Evolutionary conservation across 2,888 invertebrate species (phyloP), one percentile per base, ranked within the genome.

Genomic region (Axea sp.): DNA sequence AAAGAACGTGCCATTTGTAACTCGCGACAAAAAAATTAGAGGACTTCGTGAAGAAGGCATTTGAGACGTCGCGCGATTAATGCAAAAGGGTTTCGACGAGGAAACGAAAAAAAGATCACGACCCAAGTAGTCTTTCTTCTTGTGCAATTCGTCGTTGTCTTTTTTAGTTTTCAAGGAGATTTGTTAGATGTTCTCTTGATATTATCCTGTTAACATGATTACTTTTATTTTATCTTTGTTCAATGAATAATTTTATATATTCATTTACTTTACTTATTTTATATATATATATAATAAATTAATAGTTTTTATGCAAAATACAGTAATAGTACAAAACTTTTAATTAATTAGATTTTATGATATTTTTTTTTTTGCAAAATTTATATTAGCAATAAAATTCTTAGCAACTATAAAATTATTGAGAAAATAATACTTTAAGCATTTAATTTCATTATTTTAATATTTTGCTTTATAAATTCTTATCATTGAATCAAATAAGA

Each of bases 1-100:
- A 78, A 80, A 80, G 78, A 78, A 77, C 72, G 64, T 76, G 74
- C 76, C 79, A 81, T 82, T 82, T 82, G 79, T 82, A 81, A 82
- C 73, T 65, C 43, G 12, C 9, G 57, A 24, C 55, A 74, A 53
- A 72, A 76, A 77, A 73, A 74, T 53, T 51, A 9, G 39, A 64
- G 19, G 14, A 57, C 55, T 17, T 55, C 33, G 37, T 39, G 67
- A 75, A 75, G 76, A 76, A 77, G 71, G 71, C 73, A 76, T 76
- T 76, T 68, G 73, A 76, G 79, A 78, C 73, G 77, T 75, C 67
- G 51, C 69, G 73, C 77, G 79, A 82, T 82, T 82, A 82, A 82
- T 81, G 79, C 79, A 77, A 73, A 82, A 76, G 75, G 78, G 77
- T 71, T 77, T 69, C 68, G 67, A 65, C 59, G 72, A 55, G 43